Conservation (phyloP, 2,888 invertebrate genomes). For the Drosophila antonietae region DNA sequence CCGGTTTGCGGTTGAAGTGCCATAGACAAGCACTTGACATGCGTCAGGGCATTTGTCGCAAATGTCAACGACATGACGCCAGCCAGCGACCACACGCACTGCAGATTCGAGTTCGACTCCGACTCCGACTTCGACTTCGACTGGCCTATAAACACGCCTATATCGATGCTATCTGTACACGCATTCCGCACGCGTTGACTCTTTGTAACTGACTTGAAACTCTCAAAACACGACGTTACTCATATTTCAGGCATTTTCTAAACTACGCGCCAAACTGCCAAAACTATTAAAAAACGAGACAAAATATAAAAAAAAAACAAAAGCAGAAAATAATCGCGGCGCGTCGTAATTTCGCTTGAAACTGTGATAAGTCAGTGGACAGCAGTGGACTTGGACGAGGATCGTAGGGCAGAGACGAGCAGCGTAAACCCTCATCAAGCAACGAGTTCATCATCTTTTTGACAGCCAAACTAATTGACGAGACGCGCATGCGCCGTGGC, state of each 20-base stretch:
- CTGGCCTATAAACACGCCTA: conserved; percentile 68
- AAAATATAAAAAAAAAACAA: conserved; percentile 5
- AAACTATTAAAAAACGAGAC: conserved; percentile 68
- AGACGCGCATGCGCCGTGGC: conserved; percentile 77
- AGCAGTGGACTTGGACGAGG: conserved; percentile 33
- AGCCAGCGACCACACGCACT: conserved; percentile 63
- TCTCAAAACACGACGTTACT: conserved; percentile 51
- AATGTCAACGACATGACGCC: conserved; percentile 80
- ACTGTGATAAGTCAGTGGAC: conserved; percentile 76
- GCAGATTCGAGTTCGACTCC: background rate
- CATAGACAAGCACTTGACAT: conserved; percentile 67
- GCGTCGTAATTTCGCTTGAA: conserved; percentile 78
- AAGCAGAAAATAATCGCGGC: conserved; percentile 46
- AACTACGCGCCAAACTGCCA: conserved; percentile 66
- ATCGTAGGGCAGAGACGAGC: conserved; percentile 44
- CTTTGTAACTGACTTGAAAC: conserved; percentile 21
- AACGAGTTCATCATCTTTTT: conserved; percentile 82
- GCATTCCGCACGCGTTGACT: conserved; percentile 54
- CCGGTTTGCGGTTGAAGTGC: conserved; percentile 41
- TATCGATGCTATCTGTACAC: conserved; percentile 66
- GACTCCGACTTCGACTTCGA: conserved; percentile 28
- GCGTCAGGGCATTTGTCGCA: conserved; percentile 75
- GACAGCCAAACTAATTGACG: conserved; percentile 83
- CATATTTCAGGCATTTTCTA: conserved; percentile 75
- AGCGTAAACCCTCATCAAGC: conserved; percentile 80